A percentile compares a stretch with the other conserved stretches of the same genome.
phyloP scores from a whole-genome alignment of 2,797 vertebrate genomes.

The Pogoniulus pusillus region DNA sequence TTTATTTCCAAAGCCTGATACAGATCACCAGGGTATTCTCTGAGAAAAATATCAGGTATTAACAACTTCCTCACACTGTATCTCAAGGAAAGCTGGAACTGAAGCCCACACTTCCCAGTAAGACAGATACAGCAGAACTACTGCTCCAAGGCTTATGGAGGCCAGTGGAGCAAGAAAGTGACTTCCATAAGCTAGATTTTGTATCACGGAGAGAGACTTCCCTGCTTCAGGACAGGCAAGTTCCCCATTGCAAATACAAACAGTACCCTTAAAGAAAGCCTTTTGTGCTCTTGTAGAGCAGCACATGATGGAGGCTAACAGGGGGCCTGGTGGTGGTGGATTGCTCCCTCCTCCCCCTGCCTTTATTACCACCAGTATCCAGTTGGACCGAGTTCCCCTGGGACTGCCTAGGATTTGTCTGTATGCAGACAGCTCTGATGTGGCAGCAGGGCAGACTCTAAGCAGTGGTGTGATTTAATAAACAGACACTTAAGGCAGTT shows the following conservation, averaged over 20 bases:
- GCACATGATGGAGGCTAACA: background rate
- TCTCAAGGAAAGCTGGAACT: background rate
- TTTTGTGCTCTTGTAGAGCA: background rate
- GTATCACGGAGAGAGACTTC: background rate
- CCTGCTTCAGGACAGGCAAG: background rate
- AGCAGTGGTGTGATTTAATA: conserved; percentile 80
- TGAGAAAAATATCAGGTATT: background rate
- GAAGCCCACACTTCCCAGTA: background rate
- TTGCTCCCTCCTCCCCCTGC: background rate
- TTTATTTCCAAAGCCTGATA: background rate
- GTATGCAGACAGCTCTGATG: conserved; percentile 71
- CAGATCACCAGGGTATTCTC: background rate
- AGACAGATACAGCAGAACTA: background rate
- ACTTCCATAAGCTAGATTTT: background rate
- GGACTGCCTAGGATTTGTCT: conserved; percentile 63
- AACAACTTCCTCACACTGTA: background rate
- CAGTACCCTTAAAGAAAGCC: background rate
- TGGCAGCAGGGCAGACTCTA: conserved; percentile 74
- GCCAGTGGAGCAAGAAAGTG: background rate
- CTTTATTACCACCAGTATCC: conserved; percentile 50
- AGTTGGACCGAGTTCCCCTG: conserved; percentile 55
- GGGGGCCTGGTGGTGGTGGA: background rate
- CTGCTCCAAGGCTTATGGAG: background rate
- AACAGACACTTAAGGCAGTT: conserved; percentile 81
- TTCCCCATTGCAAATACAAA: background rate